A percentile compares a stretch with the other conserved stretches of the same genome.
Conservation (phyloP, 2,888 invertebrate species). For the Cryptus armator region DNA sequence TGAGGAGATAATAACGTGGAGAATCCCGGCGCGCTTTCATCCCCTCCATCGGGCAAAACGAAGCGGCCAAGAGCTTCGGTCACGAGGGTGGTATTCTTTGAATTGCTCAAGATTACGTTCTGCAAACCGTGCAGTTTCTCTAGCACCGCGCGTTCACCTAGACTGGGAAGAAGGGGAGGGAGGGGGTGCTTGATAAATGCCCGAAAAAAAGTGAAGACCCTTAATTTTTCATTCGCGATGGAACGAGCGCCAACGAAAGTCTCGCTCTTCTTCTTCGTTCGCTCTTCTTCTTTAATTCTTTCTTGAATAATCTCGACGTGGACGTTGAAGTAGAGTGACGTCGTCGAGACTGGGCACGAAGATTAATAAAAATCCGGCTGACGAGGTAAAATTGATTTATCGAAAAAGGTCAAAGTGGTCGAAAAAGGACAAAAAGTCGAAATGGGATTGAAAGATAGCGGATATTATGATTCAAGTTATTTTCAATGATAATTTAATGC, state of each 20-base stretch:
- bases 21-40: conserved; percentile 3
- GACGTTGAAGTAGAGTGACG: conserved; percentile 12
- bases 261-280: neutral
- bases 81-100: conserved; percentile 67
- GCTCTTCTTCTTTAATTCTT: conserved; percentile 28
- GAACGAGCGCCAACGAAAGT: conserved; percentile 19
- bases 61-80: conserved; percentile 29
- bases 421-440: too few relatives aligned
- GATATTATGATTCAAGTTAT: too few relatives aligned
- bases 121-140: conserved; percentile 79
- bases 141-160: conserved; percentile 27
- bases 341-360: conserved; percentile 18
- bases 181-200: conserved; percentile 78
- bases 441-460: too few relatives aligned
- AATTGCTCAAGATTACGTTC: conserved; percentile 82
- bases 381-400: conserved; percentile 53
- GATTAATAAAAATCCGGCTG: conserved; percentile 41
- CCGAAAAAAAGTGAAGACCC: conserved; percentile 75
- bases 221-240: conserved; percentile 77
- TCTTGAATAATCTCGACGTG: conserved; percentile 43
- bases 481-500: too few relatives aligned
- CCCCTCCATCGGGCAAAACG: conserved; percentile 6
- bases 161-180: neutral
- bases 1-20: conserved; percentile 55
- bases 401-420: neutral